Evolutionary conservation across 2,797 vertebrate genomes (phyloP).

Genomic region (Perodicticus potto): DNA sequence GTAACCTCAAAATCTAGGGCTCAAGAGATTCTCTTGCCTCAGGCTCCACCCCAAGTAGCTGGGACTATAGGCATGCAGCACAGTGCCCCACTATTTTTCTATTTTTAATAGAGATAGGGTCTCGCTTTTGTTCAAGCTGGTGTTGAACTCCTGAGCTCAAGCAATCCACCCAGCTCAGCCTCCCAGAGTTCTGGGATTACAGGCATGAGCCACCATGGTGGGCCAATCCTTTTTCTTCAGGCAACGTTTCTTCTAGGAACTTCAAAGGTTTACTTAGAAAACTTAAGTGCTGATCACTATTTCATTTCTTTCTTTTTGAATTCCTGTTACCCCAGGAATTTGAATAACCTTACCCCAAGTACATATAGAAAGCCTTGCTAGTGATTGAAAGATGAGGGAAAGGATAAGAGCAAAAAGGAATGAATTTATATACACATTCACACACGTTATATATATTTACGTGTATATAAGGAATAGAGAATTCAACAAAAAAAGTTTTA

Average conservation of each 20-base stretch:
- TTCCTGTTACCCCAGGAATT: too few species aligned
- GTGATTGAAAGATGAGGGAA: neutral
- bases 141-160: too few species aligned
- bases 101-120: too few species aligned
- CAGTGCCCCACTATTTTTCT: too few species aligned
- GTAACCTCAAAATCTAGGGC: too few species aligned
- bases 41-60: too few species aligned
- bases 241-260: neutral
- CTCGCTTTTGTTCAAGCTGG: too few species aligned
- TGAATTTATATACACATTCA: neutral
- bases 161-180: too few species aligned
- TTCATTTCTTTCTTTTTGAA: neutral
- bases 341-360: neutral
- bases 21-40: too few species aligned
- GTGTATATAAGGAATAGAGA: neutral
- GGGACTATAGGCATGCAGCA: too few species aligned
- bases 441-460: neutral
- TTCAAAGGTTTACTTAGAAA: neutral
- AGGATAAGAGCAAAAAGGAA: neutral
- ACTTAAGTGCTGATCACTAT: neutral
- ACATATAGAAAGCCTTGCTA: neutral
- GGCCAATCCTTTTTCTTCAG: neutral
- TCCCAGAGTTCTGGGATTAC: too few species aligned
- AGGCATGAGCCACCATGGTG: too few species aligned
- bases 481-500: neutral